These are phyloP conservation scores for Augochlora pura DNA, from an alignment of 1,140 invertebrate genomes.

Conservation along the genomic window DNA sequence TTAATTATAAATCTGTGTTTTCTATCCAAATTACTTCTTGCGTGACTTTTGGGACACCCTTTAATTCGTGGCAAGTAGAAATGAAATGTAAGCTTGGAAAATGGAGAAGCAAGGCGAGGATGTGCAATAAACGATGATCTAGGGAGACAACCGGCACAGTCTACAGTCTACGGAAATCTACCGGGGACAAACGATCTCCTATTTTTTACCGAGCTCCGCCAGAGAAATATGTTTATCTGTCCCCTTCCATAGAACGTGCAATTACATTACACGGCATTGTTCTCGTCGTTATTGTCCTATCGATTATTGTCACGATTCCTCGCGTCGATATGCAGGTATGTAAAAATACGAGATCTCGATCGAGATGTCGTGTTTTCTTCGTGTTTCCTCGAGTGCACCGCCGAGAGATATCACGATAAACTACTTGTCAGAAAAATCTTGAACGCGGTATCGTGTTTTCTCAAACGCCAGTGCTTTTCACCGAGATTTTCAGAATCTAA, in stretches of 20 bases:
- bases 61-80: no score
- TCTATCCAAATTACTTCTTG: no score
- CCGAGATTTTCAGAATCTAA: no score
- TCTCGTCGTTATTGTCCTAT: not conserved
- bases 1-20: no score
- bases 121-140: conserved; percentile 13
- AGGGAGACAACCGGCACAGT: conserved; percentile 9
- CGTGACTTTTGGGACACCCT: no score
- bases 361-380: not conserved
- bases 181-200: conserved; percentile 12
- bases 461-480: no score
- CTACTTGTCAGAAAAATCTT: not conserved
- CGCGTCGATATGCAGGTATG: not conserved
- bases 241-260: conserved; percentile 14
- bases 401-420: conserved; percentile 28
- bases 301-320: not conserved
- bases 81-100: not conserved
- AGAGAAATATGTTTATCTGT: conserved; percentile 36
- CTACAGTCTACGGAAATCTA: conserved; percentile 52
- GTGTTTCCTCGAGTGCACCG: not conserved
- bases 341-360: not conserved
- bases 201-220: conserved; percentile 7
- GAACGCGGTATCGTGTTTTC: no score
- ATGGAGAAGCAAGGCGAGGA: no score
- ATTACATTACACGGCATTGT: conserved; percentile 22